These are phyloP conservation scores for Colistium nudipinnis DNA, from an alignment of 2,113 vertebrate species.

Conservation along the genomic window DNA sequence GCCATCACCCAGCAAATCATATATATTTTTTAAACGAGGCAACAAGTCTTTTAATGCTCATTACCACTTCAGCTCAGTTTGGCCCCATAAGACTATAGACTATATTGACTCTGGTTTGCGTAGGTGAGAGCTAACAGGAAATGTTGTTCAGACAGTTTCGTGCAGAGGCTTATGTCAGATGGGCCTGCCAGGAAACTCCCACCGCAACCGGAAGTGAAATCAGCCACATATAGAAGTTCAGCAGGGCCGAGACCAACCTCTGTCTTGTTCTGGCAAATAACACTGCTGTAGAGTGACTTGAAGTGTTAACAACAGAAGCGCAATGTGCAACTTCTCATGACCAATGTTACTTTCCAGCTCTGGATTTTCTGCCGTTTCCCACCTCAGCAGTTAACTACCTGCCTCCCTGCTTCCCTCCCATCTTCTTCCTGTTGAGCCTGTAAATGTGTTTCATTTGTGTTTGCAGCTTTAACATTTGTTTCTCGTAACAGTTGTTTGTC, in stretches of 20 bases:
- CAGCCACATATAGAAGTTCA: constrained; percentile 56
- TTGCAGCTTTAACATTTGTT: constrained; percentile 9
- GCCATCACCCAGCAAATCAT: not conserved
- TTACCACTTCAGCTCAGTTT: constrained; percentile 3
- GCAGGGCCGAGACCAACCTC: constrained; percentile 28
- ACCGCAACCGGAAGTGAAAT: constrained; percentile 74
- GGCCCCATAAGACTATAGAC: constrained; percentile 6
- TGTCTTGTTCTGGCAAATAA: constrained; percentile 36
- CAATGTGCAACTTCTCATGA: constrained; percentile 2
- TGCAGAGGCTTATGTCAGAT: constrained; percentile 57
- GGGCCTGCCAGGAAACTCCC: constrained; percentile 71
- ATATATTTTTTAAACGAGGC: not conserved
- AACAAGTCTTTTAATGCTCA: not conserved
- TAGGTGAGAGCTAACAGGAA: constrained; percentile 78
- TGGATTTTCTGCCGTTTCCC: constrained; percentile 29
- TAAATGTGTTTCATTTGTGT: constrained; percentile 27
- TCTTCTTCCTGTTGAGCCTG: constrained; percentile 20
- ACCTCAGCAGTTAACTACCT: not conserved
- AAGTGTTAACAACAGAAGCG: constrained; percentile 19
- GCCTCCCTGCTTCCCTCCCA: constrained; percentile 16
- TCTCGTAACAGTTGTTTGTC: constrained; percentile 18
- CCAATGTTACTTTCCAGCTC: not conserved
- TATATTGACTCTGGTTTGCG: constrained; percentile 22
- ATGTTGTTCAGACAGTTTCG: constrained; percentile 68
- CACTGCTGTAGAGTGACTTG: constrained; percentile 9